Evolutionary conservation across 2,797 vertebrate genomes (phyloP), one percentile per base, ranked within the genome.

Genomic region (Halcyon chelicuti): DNA sequence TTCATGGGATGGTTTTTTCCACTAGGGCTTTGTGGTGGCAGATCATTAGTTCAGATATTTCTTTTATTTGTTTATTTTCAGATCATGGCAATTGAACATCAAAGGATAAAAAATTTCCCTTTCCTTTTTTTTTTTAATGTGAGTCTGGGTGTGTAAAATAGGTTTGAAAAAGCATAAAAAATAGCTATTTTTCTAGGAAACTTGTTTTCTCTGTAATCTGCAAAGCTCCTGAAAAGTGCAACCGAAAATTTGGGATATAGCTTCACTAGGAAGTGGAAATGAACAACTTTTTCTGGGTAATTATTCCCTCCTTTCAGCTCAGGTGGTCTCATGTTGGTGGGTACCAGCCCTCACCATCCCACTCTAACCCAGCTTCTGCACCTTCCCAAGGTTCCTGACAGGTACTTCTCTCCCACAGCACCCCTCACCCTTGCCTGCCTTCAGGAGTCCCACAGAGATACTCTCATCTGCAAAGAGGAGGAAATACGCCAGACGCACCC

Each of bases 61-160:
- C 65, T 58, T 90, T 88, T 68, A 88, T 63, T 84, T 44, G 58
- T 84, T 93, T 81, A 90, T 83, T 87, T 90, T 86, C 63, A 84
- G 54, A 66, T 75, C 73, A 63, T 6, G 47, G 42, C 51, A 81
- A 89, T 75, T 75, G 86, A n/a, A 31, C 46, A 73, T 55, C 55
- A 76, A 86, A 83, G 37, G 77, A 75, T 46, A 83, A 63, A 54
- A 77, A 81, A 58, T 39, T 4, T 12, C 19, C 7, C 14, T 28
- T 65, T 61, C 31, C 5, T 31, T 13, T 28, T 60, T 21, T 46
- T 46, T 21, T 21, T 46, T 20, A 60, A 26, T 4, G 18, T 73
- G 55, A 60, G 25, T 52, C 52, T 49, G 42, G 31, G 23, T 46
- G 8, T 57, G 17, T 46, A 46, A 73, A 86, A 52, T 8, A 60